phyloP scores from a whole-genome alignment of 2,888 invertebrate genomes.

The Tinea trinotella region DNA sequence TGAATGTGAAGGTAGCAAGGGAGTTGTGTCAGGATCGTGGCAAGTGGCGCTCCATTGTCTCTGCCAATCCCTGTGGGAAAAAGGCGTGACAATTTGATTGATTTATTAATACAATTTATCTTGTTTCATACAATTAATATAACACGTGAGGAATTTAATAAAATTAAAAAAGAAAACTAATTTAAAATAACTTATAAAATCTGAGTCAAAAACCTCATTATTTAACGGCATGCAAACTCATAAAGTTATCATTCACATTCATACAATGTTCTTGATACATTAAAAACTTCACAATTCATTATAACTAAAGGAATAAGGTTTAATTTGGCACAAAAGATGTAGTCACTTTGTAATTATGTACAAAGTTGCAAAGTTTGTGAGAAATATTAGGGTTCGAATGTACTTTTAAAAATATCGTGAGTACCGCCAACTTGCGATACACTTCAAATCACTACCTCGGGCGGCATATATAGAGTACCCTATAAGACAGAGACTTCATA shows the following conservation, averaged over 20 bases:
- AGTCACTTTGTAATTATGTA: conserved; percentile 53
- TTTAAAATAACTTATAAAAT: neutral
- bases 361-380: conserved; percentile 43
- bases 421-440: conserved; percentile 39
- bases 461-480: conserved; percentile 32
- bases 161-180: neutral
- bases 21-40: too few species aligned
- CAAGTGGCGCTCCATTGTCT: too few species aligned
- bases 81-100: too few species aligned
- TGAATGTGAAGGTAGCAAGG: too few species aligned
- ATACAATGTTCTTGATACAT: neutral
- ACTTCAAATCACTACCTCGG: conserved; percentile 54
- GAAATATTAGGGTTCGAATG: neutral
- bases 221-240: neutral
- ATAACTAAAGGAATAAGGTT: neutral
- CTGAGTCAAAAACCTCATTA: neutral
- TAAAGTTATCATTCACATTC: neutral
- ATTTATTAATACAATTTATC: too few species aligned
- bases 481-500: neutral
- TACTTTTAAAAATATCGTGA: conserved; percentile 32
- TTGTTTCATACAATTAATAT: neutral
- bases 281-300: neutral
- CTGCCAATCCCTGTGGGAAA: too few species aligned
- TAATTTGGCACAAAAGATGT: conserved; percentile 38
- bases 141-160: neutral